Conservation (phyloP, 2,113 vertebrate species). For the Leptocoma aspasia region DNA sequence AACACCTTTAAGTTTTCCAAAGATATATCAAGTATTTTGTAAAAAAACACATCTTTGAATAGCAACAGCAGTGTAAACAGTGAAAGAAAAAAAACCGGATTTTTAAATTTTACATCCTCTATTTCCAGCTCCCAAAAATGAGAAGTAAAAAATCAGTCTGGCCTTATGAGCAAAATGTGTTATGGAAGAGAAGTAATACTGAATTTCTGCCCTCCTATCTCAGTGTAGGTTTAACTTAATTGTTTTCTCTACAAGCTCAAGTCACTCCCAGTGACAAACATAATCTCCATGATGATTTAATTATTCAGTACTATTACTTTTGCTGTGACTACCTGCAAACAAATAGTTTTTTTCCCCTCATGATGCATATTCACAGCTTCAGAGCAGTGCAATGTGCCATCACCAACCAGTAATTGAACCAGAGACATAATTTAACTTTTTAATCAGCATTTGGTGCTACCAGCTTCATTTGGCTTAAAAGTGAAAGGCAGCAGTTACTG, state of each 20-base stretch:
- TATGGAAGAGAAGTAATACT: neutral
- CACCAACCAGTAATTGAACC: fast-evolving
- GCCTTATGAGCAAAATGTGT: fast-evolving
- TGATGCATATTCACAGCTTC: neutral
- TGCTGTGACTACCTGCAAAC: neutral
- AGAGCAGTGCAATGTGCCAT: neutral
- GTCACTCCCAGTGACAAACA: neutral
- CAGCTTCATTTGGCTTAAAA: neutral
- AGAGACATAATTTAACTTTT: neutral
- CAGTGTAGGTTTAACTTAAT: neutral
- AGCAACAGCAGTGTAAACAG: neutral
- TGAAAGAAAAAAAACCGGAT: neutral
- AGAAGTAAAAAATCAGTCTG: neutral
- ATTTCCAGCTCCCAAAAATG: neutral
- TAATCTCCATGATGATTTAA: neutral
- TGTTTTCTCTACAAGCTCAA: neutral
- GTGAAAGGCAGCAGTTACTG: neutral
- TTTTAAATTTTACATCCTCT: neutral
- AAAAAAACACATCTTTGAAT: neutral
- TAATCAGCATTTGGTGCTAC: neutral
- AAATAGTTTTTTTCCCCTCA: neutral
- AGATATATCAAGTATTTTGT: neutral
- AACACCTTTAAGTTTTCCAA: neutral
- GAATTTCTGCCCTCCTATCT: neutral
- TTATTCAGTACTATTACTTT: neutral